Conservation (phyloP, 2,113 vertebrate genomes). For the Brachyistius frenatus region DNA sequence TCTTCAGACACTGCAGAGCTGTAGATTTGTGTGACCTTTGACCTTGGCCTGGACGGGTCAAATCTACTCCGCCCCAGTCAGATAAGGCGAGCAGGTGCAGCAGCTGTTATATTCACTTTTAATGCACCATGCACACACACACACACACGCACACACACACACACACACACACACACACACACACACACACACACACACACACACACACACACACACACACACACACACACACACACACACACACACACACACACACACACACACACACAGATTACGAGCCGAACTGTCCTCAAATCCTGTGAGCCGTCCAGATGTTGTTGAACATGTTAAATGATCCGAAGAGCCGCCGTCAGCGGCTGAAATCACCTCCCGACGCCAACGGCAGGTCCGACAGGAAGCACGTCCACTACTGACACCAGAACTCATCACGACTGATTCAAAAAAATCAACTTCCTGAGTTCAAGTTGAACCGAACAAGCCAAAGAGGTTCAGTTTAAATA, state of each 20-base stretch:
- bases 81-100: conserved; percentile 39
- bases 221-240: neutral
- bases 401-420: neutral
- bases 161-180: conserved; percentile 24
- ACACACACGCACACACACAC: conserved; percentile 11
- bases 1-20: neutral
- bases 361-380: neutral
- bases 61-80: neutral
- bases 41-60: neutral
- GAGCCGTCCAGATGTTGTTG: conserved; percentile 70
- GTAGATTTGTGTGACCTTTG: neutral
- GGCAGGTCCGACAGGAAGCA: neutral
- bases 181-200: neutral
- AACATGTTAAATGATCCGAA: conserved; percentile 26
- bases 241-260: neutral
- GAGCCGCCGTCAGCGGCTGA: neutral
- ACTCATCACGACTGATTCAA: neutral
- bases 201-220: too few species aligned
- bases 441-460: neutral
- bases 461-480: neutral
- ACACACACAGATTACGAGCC: conserved; percentile 56
- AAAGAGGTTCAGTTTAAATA: neutral
- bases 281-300: conserved; percentile 50
- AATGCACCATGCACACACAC: conserved; percentile 28
- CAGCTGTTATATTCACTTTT: conserved; percentile 48